Evolutionary conservation across 2,113 vertebrate species (phyloP), one percentile per base, ranked within the genome.

Genomic region (Petromus typicus): DNA sequence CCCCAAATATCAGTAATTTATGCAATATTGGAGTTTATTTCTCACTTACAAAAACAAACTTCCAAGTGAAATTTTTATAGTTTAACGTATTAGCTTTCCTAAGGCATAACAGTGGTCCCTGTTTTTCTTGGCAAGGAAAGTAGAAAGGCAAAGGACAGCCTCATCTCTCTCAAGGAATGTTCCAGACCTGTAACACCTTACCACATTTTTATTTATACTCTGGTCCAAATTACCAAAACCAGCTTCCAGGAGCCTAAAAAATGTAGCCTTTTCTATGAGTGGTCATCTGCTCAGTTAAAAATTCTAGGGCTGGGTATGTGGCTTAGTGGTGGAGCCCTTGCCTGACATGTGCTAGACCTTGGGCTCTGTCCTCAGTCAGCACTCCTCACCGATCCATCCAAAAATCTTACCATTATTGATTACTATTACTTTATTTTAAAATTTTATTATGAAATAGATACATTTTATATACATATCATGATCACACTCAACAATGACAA

Each of bases 11-110:
- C 79, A 54, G 61, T 91, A 27, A 23, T 45, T 80, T 92, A 34
- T 87, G 51, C 11, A 85, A 63, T 30, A 80, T 59, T 13, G 48
- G 84, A 10, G 67, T 71, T 94, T 56, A 75, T 92, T 96, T 95
- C 61, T 95, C 56, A 56, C 16, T 67, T n/a, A 1, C 4, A 1
- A 85, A 89, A 90, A 17, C 89, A 40, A 81, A 94, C 37, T 91
- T 95, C n/a, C 59, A 16, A 79, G 34, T 2, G 59, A 32, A 81
- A 5, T 59, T n/a, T 22, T 30, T 95, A 45, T 11, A 76, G 2
- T 51, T 76, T 89, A 59, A 71, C 30, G 27, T 64, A 43, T 51
- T 57, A 1, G 81, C 45, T n/a, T 67, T 79, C 56, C 54, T 86
- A 13, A 69, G 18, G 4, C 87, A 6, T 40, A 76, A 37, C 85